A percentile compares a stretch with the other conserved stretches of the same genome.
Conservation (phyloP, 92 coral and sea anemone genomes). For the Porites cylindrica region DNA sequence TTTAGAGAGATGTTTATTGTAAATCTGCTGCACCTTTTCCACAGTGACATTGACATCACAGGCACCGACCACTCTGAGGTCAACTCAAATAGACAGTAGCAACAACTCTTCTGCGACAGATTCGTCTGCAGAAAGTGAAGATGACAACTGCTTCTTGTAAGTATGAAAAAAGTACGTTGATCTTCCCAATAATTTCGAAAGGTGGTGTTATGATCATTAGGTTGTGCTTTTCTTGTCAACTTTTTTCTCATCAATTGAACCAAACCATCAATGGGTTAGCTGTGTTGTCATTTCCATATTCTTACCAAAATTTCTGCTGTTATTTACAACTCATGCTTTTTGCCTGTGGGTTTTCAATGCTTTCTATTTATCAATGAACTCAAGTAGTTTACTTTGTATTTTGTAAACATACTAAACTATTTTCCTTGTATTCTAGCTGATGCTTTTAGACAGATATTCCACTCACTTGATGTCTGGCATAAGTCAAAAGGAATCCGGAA, state of each 20-base stretch:
- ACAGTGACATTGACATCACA: no score
- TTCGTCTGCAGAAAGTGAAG: no score
- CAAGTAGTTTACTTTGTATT: no score
- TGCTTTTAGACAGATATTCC: slow-evolving; percentile 5
- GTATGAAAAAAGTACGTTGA: no score
- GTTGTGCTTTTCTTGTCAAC: slow-evolving; percentile 1
- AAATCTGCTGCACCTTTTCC: not conserved
- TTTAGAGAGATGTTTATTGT: not conserved
- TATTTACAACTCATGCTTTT: slow-evolving; percentile 5
- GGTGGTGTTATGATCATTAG: not conserved
- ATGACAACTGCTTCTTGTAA: no score
- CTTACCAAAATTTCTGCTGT: slow-evolving; percentile 4
- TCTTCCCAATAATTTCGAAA: no score
- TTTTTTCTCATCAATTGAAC: not conserved
- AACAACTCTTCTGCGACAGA: no score
- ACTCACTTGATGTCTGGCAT: slow-evolving; percentile 39
- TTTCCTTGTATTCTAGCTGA: not conserved
- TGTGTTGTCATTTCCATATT: not conserved
- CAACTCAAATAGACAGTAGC: no score
- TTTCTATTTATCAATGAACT: no score
- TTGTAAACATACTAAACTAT: not conserved
- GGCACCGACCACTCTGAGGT: no score
- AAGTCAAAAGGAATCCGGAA: slow-evolving; percentile 36
- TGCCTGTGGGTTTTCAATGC: no score
- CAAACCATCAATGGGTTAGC: slow-evolving; percentile 5